Evolutionary conservation across 2,888 invertebrate species (phyloP).

Genomic region (Drosophila infuscata): DNA sequence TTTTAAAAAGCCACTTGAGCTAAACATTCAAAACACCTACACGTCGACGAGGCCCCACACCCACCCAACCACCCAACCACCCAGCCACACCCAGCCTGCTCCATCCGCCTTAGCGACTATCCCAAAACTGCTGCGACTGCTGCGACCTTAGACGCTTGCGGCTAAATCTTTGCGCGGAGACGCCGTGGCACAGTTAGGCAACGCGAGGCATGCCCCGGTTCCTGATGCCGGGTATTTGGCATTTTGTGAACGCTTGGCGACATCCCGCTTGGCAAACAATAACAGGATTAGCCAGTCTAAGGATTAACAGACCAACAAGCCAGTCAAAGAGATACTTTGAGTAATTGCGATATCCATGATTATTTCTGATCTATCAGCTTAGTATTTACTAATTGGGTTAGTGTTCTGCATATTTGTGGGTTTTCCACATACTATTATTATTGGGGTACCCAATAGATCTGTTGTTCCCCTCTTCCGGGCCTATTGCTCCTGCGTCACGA

Average conservation of each 20-base stretch:
- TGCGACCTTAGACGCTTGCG: slow-evolving; percentile 76
- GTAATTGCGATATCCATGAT: background rate
- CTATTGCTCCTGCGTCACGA: too few relatives aligned
- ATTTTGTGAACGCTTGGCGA: slow-evolving; percentile 7
- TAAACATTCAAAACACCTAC: slow-evolving; percentile 81
- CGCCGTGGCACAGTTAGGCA: slow-evolving; percentile 50
- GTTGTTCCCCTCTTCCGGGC: too few relatives aligned
- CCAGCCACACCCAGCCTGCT: background rate
- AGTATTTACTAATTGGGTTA: too few relatives aligned
- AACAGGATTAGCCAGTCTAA: background rate
- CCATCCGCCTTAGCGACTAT: background rate
- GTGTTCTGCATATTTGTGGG: too few relatives aligned
- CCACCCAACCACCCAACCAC: background rate
- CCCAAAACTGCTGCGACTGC: slow-evolving; percentile 10
- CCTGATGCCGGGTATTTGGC: background rate
- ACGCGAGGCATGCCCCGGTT: slow-evolving; percentile 22
- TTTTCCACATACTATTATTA: too few relatives aligned
- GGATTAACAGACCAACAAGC: background rate
- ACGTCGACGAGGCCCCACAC: slow-evolving; percentile 17
- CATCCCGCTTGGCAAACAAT: background rate
- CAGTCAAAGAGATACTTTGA: background rate
- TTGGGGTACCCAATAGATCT: too few relatives aligned
- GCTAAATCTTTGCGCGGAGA: slow-evolving; percentile 52
- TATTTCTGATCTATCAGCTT: background rate
- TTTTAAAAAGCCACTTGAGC: slow-evolving; percentile 80